These are phyloP conservation scores for Aphaenogaster rudis DNA, from an alignment of 1,140 invertebrate genomes.

Conservation along the genomic window DNA sequence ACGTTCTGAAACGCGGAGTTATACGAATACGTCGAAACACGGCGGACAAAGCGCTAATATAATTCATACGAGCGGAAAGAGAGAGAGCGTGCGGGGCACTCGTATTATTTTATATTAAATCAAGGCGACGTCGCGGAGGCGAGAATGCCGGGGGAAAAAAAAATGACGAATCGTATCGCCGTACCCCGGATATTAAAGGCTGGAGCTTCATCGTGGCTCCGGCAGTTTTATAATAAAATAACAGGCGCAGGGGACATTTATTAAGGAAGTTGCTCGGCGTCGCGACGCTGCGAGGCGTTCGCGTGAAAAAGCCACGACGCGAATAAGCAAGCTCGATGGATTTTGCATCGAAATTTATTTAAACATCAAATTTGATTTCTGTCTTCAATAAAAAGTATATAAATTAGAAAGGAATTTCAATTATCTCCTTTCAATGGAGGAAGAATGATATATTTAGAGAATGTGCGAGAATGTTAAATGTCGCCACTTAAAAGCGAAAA, in stretches of 20 bases:
- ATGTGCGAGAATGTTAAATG: neutral
- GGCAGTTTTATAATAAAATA: slow-evolving; percentile 61
- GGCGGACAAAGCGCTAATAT: slow-evolving; percentile 5
- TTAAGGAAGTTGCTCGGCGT: slow-evolving; percentile 46
- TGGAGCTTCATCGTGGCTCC: slow-evolving; percentile 10
- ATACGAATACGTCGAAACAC: neutral
- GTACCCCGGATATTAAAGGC: slow-evolving; percentile 54
- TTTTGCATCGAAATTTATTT: slow-evolving; percentile 21
- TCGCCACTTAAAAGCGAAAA: slow-evolving; percentile 5
- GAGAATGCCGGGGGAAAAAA: slow-evolving; percentile 4
- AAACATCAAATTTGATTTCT: slow-evolving; percentile 13
- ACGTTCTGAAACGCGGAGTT: neutral
- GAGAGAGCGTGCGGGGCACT: neutral
- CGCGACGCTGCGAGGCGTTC: slow-evolving; percentile 30
- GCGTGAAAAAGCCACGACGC: slow-evolving; percentile 2
- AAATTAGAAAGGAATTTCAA: neutral
- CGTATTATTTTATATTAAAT: slow-evolving; percentile 57
- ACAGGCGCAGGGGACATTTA: slow-evolving; percentile 49
- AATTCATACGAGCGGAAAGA: neutral
- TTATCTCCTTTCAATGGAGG: neutral
- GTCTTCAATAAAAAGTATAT: neutral
- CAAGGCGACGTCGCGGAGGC: neutral
- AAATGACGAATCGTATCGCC: slow-evolving; percentile 51
- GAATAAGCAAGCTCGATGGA: slow-evolving; percentile 28
- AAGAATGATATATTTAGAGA: neutral